Conservation (phyloP, 1,140 invertebrate genomes). For the Drosophila punjabiensis region DNA sequence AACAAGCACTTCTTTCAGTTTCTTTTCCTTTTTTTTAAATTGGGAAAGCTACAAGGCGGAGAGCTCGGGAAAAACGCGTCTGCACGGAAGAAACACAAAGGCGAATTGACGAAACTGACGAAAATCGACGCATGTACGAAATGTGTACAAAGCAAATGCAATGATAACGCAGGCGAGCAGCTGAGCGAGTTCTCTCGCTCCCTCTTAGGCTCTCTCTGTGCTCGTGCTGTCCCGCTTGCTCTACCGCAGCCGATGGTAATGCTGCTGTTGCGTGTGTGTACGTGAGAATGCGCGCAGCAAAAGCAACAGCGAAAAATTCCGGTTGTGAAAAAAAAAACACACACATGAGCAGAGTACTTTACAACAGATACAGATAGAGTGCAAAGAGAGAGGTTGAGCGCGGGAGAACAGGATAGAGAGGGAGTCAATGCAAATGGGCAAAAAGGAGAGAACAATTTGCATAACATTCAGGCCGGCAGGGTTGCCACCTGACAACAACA, state of each 20-base stretch:
- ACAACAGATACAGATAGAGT: conserved; percentile 28
- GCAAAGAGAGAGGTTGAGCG: conserved; percentile 20
- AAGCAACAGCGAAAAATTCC: conserved; percentile 77
- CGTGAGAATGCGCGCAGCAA: conserved; percentile 73
- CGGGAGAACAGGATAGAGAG: conserved; percentile 18
- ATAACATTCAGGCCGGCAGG: conserved; percentile 56
- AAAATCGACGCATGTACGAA: conserved; percentile 62
- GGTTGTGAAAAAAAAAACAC: conserved; percentile 63
- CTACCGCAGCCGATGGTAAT: neutral
- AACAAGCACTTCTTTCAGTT: conserved; percentile 9
- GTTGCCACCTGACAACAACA: conserved; percentile 58
- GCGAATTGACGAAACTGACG: conserved; percentile 64
- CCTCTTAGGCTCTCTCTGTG: conserved; percentile 24
- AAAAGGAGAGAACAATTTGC: conserved; percentile 52
- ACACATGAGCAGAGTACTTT: neutral
- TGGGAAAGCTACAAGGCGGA: conserved; percentile 18
- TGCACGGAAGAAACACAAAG: conserved; percentile 76
- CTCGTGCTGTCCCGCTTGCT: conserved; percentile 10
- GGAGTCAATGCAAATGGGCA: conserved; percentile 5
- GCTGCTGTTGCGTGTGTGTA: conserved; percentile 53
- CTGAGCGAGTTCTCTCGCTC: conserved; percentile 52
- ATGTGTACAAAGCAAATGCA: conserved; percentile 75
- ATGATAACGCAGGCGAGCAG: conserved; percentile 74
- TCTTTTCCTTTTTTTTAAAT: conserved; percentile 5
- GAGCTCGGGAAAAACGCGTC: conserved; percentile 67